These are phyloP conservation scores for Pristionchus pacificus DNA, from an alignment of 1,140 invertebrate species.

Conservation along the genomic window DNA sequence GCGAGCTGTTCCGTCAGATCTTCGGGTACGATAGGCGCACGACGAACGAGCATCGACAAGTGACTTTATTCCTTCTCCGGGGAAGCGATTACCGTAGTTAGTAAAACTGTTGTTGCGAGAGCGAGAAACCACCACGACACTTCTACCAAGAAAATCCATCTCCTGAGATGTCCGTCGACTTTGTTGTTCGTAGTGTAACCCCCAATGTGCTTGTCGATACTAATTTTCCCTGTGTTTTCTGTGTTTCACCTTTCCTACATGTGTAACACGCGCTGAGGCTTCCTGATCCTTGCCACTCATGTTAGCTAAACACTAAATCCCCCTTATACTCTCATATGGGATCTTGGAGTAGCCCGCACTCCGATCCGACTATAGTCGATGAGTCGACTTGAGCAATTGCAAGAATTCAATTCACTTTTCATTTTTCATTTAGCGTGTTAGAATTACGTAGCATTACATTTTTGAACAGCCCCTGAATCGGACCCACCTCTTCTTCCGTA, in stretches of 20 bases:
- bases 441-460: too few species aligned
- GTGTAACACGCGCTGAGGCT: not conserved
- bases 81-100: not conserved
- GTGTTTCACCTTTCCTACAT: not conserved
- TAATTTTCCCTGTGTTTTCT: not conserved
- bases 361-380: too few species aligned
- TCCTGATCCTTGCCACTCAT: too few species aligned
- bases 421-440: too few species aligned
- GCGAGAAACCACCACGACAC: not conserved
- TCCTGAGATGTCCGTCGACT: not conserved
- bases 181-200: not conserved
- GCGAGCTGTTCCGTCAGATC: not conserved
- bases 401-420: too few species aligned
- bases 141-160: not conserved
- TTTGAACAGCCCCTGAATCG: too few species aligned
- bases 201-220: not conserved
- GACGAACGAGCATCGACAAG: too few species aligned
- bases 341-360: too few species aligned
- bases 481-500: slow-evolving; percentile 3
- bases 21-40: not conserved
- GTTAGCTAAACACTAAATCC: too few species aligned
- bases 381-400: too few species aligned
- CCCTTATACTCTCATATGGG: too few species aligned
- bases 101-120: too few species aligned
- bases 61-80: not conserved